phyloP scores from a whole-genome alignment of 1,140 invertebrate genomes.

The Drosophila elegans region DNA sequence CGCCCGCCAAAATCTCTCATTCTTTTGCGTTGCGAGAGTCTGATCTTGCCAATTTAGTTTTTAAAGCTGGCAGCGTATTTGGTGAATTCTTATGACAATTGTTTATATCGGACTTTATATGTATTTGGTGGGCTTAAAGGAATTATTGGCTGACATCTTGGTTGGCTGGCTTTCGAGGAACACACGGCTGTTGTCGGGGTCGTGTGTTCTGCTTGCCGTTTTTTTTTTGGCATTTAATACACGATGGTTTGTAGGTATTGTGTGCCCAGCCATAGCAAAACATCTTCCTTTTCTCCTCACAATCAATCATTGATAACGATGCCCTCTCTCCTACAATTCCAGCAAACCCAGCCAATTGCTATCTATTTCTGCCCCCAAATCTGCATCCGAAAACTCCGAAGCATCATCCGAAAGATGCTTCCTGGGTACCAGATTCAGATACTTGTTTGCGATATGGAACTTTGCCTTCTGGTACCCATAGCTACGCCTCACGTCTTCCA shows the following conservation, averaged over 20 bases:
- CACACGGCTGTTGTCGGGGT: neutral
- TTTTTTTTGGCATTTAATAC: neutral
- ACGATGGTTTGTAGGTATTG: no score
- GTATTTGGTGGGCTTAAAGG: neutral
- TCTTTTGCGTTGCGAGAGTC: neutral
- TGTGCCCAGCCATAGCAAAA: neutral
- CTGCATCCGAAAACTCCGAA: neutral
- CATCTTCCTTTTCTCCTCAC: neutral
- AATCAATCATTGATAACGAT: neutral
- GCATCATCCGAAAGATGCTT: neutral
- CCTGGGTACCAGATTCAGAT: neutral
- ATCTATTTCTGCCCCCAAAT: neutral
- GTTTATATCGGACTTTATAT: neutral
- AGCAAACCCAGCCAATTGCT: neutral
- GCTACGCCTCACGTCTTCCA: neutral
- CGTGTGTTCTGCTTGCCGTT: conserved; percentile 1
- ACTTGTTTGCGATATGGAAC: neutral
- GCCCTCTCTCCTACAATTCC: neutral
- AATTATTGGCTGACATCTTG: neutral
- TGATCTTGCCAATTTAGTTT: neutral
- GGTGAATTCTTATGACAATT: neutral
- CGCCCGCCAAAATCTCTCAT: neutral
- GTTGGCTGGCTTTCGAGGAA: neutral
- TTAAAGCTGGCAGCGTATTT: neutral
- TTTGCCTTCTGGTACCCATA: neutral